These are phyloP conservation scores for Palloptera scutellata DNA, from an alignment of 2,888 invertebrate species.

Conservation along the genomic window DNA sequence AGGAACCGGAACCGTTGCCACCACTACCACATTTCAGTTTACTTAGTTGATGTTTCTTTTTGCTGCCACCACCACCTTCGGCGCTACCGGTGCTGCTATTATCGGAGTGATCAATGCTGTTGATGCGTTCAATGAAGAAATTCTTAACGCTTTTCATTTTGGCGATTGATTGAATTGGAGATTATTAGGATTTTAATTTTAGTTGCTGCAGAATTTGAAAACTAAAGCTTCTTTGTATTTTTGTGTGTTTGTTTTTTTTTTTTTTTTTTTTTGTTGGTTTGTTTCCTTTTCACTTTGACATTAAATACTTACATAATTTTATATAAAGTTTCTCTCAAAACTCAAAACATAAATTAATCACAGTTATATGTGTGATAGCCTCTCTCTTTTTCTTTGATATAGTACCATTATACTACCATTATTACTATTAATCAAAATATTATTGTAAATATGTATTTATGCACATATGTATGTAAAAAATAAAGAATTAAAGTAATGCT, in stretches of 20 bases:
- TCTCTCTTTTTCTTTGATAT: too few species aligned
- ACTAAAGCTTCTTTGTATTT: background rate
- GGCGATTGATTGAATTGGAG: constrained; percentile 6
- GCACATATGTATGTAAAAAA: background rate
- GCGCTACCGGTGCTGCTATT: constrained; percentile 21
- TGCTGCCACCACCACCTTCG: background rate
- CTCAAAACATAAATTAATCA: too few species aligned
- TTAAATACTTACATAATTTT: constrained; percentile 5
- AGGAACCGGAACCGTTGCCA: constrained; percentile 10
- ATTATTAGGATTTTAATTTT: constrained; percentile 2
- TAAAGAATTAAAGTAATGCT: constrained; percentile 17
- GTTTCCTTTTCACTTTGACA: constrained; percentile 8
- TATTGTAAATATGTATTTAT: too few species aligned
- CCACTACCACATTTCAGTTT: constrained; percentile 10
- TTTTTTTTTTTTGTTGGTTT: constrained; percentile 18
- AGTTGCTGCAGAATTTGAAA: constrained; percentile 3
- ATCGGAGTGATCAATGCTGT: constrained; percentile 56
- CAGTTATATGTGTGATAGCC: too few species aligned
- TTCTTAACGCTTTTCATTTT: constrained; percentile 62
- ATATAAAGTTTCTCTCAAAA: background rate
- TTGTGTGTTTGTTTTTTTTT: constrained; percentile 19
- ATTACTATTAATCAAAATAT: background rate
- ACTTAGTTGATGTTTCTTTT: constrained; percentile 3
- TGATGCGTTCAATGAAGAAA: constrained; percentile 62
- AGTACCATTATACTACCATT: too few species aligned